Evolutionary conservation across 35 echinoderm and acorn worm genomes (phyloP), one percentile per base, ranked within the genome.

Genomic region (Apostichopus californicus): DNA sequence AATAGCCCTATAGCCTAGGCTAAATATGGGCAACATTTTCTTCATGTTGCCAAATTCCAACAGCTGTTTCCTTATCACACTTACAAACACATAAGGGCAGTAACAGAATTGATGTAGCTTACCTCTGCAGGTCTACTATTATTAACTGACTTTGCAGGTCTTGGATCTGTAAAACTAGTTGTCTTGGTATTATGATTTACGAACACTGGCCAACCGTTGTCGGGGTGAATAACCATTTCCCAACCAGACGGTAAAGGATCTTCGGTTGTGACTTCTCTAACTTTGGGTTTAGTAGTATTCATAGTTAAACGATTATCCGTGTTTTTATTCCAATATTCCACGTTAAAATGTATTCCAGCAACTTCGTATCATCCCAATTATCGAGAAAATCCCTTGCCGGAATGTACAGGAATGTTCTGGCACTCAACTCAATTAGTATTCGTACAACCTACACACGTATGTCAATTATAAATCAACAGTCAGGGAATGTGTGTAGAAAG

Each of bases 171-270:
- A 20, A 83, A 83, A 13, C 80, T 83, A n/a, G 80, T 83, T 7
- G 80, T 83, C 55, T 83, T 85, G 13, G 28, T 59, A 5, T 85
- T 59, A 61, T 9, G 12, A 22, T 85, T 85, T 54, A 85, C 81
- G n/a, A 89, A 89, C 13, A 89, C 57, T 72, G 86, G 86, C 86
- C 86, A 89, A n/a, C 68, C 81, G 63, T 89, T 89, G 8, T 68
- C 61, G 7, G 86, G 86, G 22, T 89, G 22, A 89, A 89, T 89
- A 22, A 89, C 6, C 86, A 89, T 89, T 89, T 89, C 86, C 86
- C 86, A 89, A 26, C 86, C 86, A 9, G 58, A 24, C 10, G 86
- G 86, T 72, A 89, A 89, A 12, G 86, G 86, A 89, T 89, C 86
- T 3, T 75, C 61, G 5, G 86, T 18, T 9, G 86, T 89, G 17